Percentiles rank a stretch among this genome's conserved stretches.
Evolutionary conservation across 2,797 vertebrate species (phyloP).

Genomic region (Dryobates pubescens): DNA sequence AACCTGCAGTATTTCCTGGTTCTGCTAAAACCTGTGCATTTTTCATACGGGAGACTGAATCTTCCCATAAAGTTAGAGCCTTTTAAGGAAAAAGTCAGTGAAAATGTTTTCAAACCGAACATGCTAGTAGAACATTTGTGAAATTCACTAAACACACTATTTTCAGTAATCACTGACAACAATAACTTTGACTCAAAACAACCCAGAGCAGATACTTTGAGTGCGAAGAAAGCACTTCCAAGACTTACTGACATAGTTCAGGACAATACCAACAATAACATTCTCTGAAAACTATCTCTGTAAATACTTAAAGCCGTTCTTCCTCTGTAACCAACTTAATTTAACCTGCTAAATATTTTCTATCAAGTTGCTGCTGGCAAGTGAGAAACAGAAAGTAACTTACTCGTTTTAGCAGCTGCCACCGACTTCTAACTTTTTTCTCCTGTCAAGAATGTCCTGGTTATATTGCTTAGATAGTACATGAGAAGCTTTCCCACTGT

Average conservation of each 20-base stretch:
- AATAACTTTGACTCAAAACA: slow-evolving; percentile 3
- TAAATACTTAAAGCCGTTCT: background rate
- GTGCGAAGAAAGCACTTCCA: background rate
- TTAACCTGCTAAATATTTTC: background rate
- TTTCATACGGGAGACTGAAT: background rate
- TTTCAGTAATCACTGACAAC: background rate
- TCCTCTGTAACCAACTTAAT: background rate
- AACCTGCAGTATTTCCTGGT: background rate
- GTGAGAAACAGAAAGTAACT: background rate
- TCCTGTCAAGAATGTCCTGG: slow-evolving; percentile 6
- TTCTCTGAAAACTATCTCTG: background rate
- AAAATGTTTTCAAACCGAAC: slow-evolving; percentile 10
- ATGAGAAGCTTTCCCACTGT: background rate
- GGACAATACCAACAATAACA: background rate
- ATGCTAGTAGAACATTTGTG: background rate
- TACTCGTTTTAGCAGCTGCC: background rate
- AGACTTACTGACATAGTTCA: background rate
- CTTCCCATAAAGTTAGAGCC: background rate
- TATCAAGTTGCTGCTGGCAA: background rate
- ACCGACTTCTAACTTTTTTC: slow-evolving; percentile 14
- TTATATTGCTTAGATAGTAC: background rate
- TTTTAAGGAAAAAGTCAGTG: slow-evolving; percentile 5
- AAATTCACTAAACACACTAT: background rate
- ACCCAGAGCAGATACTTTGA: background rate
- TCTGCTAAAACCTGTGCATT: background rate